Percentiles rank a stretch among this genome's conserved stretches.
phyloP scores from a whole-genome alignment of 1,140 invertebrate genomes.

The Yoshiicerus persimilis region DNA sequence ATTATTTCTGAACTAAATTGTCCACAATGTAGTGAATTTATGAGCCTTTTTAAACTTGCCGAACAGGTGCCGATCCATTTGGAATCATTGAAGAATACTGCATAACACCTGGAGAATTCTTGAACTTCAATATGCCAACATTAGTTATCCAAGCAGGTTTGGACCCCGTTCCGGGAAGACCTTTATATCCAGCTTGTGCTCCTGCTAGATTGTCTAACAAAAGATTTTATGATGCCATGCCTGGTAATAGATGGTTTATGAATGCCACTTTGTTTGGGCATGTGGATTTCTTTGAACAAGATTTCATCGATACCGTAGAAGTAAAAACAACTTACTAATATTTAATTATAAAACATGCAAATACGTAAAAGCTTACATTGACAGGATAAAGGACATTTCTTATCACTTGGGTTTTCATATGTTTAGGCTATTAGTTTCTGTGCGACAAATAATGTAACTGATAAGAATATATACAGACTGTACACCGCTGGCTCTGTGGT shows the following conservation, averaged over 20 bases:
- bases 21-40: no score
- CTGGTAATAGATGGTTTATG: constrained; percentile 44
- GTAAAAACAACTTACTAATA: background rate
- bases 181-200: constrained; percentile 38
- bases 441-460: background rate
- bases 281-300: constrained; percentile 45
- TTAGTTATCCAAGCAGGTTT: constrained; percentile 45
- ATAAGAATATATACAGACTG: background rate
- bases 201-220: constrained; percentile 41
- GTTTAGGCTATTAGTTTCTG: constrained; percentile 14
- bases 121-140: constrained; percentile 49
- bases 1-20: no score
- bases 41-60: no score
- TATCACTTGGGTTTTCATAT: background rate
- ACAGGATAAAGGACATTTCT: no score
- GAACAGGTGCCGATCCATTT: constrained; percentile 37
- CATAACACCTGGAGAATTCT: constrained; percentile 43
- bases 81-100: constrained; percentile 46
- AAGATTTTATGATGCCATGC: constrained; percentile 48
- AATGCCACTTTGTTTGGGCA: constrained; percentile 49
- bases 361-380: no score
- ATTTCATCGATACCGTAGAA: constrained; percentile 27
- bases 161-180: constrained; percentile 8
- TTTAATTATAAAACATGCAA: background rate
- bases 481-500: constrained; percentile 10